These are phyloP conservation scores for Lysandra coridon DNA, from an alignment of 2,888 invertebrate species.

Conservation along the genomic window DNA sequence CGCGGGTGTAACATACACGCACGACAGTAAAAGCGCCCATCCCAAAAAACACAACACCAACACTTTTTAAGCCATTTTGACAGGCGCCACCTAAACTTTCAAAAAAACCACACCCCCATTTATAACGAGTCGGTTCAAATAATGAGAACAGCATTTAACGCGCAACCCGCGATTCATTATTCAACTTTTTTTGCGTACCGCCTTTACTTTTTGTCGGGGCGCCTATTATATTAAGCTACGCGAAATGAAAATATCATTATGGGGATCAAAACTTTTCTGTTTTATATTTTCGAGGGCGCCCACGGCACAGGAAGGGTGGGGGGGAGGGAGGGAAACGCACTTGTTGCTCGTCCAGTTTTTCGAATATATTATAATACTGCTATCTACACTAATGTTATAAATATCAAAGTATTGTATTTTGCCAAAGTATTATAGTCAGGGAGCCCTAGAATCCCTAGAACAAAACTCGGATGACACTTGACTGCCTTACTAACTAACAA, in stretches of 20 bases:
- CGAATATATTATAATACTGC: background rate
- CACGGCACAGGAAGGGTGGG: background rate
- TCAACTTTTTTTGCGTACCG: background rate
- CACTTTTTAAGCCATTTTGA: no score
- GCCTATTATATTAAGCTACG: constrained; percentile 12
- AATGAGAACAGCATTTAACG: background rate
- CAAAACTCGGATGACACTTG: no score
- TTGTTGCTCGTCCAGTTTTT: background rate
- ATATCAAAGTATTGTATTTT: no score
- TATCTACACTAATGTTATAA: background rate
- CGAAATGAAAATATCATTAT: constrained; percentile 2
- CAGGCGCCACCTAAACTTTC: background rate
- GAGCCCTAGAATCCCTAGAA: no score
- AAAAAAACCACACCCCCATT: background rate
- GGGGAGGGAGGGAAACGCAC: background rate
- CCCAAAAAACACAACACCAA: no score
- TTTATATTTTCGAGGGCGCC: background rate
- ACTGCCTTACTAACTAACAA: no score
- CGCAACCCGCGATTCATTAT: background rate
- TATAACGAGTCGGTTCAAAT: background rate
- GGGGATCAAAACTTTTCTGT: background rate
- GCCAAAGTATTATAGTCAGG: no score
- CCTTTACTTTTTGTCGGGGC: background rate
- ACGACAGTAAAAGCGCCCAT: no score
- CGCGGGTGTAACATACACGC: no score